Percentiles rank a stretch among this genome's conserved stretches.
These are phyloP conservation scores for Tokudaia muenninki DNA, from an alignment of 2,797 vertebrate species.

Conservation along the genomic window DNA sequence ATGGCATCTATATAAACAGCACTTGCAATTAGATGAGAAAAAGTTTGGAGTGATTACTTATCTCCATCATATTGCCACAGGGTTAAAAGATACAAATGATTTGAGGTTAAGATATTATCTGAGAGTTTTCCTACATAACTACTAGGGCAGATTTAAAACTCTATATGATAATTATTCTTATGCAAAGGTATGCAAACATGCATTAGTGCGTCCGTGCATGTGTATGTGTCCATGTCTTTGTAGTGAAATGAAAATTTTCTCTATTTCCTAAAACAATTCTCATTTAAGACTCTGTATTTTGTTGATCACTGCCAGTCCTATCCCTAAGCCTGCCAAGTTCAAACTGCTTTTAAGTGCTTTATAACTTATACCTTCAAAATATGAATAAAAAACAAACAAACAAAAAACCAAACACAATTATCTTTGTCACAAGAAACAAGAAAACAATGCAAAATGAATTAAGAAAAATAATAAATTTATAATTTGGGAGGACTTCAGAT, in stretches of 20 bases:
- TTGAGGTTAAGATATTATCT: background rate
- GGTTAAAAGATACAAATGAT: conserved; percentile 20
- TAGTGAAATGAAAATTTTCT: conserved; percentile 58
- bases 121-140: background rate
- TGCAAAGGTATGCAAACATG: background rate
- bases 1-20: conserved; percentile 58
- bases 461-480: background rate
- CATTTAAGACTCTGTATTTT: conserved; percentile 40
- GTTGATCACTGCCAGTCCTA: background rate
- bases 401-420: background rate
- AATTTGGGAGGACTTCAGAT: background rate
- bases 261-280: background rate
- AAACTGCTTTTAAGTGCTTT: background rate
- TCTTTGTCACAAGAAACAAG: background rate
- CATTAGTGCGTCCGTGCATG: background rate
- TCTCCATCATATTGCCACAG: conserved; percentile 12
- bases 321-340: background rate
- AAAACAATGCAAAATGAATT: background rate
- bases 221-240: background rate
- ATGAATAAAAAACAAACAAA: background rate
- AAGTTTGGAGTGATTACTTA: conserved; percentile 33
- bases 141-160: background rate
- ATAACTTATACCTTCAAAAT: conserved; percentile 7
- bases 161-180: background rate
- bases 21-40: conserved; percentile 23